These are phyloP conservation scores for Sabellastarte sp. DNA, from an alignment of 2,888 invertebrate genomes.

Conservation along the genomic window DNA sequence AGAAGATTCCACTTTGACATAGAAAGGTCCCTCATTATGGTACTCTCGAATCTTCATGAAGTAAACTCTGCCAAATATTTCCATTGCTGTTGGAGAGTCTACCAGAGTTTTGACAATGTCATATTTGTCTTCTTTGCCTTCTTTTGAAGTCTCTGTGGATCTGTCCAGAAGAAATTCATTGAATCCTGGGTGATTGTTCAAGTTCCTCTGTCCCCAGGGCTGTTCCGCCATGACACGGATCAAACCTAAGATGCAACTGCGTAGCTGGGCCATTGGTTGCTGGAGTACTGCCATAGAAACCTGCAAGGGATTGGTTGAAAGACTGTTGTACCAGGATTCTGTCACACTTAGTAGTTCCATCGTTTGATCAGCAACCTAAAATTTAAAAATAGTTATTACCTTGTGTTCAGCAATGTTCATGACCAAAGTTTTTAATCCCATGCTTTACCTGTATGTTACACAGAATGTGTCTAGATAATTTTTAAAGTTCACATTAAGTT, in stretches of 20 bases:
- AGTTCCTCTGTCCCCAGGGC: conserved; percentile 76
- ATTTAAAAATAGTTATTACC: no score
- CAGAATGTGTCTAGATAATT: no score
- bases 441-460: no score
- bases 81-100: conserved; percentile 52
- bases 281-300: not conserved
- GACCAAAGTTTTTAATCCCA: no score
- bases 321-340: not conserved
- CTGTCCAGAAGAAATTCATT: conserved; percentile 79
- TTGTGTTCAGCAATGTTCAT: no score
- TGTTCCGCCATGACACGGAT: conserved; percentile 55
- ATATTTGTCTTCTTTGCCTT: conserved; percentile 74
- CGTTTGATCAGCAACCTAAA: not conserved
- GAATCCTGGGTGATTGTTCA: conserved; percentile 72
- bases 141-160: conserved; percentile 69
- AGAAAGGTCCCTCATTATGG: conserved; percentile 77
- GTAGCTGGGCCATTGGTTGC: not conserved
- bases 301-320: not conserved
- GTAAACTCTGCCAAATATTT: conserved; percentile 68
- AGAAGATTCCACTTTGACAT: conserved; percentile 68
- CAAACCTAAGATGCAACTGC: not conserved
- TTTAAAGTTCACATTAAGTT: no score
- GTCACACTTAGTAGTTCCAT: not conserved
- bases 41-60: conserved; percentile 68
- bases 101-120: conserved; percentile 66